Percentiles rank a stretch among this genome's conserved stretches.
Conservation (phyloP, 2,888 invertebrate species). For the Drosophila bunnanda region DNA sequence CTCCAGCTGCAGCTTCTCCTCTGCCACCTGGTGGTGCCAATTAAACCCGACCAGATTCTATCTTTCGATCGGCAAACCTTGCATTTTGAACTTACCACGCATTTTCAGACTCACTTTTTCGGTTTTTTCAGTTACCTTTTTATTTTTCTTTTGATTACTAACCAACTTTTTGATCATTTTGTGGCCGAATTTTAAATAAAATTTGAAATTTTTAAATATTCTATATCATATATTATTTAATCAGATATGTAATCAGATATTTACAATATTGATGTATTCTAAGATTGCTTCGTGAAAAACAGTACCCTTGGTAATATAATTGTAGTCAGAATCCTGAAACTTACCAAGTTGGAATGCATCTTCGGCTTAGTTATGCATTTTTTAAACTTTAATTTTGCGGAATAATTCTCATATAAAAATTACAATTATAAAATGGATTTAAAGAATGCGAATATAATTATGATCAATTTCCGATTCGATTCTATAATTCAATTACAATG, state of each 20-base stretch:
- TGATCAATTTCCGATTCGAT: too few relatives aligned
- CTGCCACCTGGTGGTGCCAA: slow-evolving; percentile 41
- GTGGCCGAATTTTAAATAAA: slow-evolving; percentile 52
- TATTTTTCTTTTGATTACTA: slow-evolving; percentile 19
- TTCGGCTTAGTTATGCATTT: too few relatives aligned
- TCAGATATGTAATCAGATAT: too few relatives aligned
- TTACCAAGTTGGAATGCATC: too few relatives aligned
- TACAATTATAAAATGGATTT: too few relatives aligned
- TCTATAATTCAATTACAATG: too few relatives aligned
- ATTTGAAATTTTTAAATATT: slow-evolving; percentile 13
- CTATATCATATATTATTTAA: not conserved
- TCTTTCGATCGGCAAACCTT: slow-evolving; percentile 35
- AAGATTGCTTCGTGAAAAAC: not conserved
- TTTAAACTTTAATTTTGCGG: too few relatives aligned
- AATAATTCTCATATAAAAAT: too few relatives aligned
- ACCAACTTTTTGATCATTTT: slow-evolving; percentile 47
- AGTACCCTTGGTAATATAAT: too few relatives aligned
- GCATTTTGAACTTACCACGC: slow-evolving; percentile 56
- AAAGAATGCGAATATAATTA: too few relatives aligned
- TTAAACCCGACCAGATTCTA: slow-evolving; percentile 16
- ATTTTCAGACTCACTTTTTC: slow-evolving; percentile 35
- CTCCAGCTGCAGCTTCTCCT: slow-evolving; percentile 20
- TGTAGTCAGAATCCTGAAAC: too few relatives aligned
- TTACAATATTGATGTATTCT: not conserved
- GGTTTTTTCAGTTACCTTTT: slow-evolving; percentile 1